These are phyloP conservation scores for Crossaster papposus DNA, from an alignment of 53 echinoderm and acorn worm species.

Conservation along the genomic window DNA sequence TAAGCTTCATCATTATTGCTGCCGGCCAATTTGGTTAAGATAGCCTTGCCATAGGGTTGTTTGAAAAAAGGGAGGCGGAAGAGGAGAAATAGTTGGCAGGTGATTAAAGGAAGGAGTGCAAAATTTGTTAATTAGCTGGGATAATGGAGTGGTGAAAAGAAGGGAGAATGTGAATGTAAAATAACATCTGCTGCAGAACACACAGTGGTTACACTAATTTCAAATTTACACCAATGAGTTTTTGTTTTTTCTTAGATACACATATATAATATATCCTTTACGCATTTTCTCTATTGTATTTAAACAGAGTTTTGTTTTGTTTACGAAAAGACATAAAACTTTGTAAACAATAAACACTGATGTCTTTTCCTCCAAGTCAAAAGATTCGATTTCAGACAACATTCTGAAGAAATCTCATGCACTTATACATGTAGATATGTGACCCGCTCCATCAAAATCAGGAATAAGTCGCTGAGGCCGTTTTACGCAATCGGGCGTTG, in stretches of 20 bases:
- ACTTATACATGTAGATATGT: no score
- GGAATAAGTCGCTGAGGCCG: no score
- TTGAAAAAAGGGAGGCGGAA: neutral
- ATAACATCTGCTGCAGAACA: neutral
- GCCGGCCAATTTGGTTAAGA: slow-evolving; percentile 3
- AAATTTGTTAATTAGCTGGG: slow-evolving; percentile 9
- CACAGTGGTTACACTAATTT: neutral
- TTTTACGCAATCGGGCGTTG: no score
- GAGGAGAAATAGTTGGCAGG: neutral
- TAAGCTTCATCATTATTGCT: neutral
- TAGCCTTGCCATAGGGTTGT: neutral
- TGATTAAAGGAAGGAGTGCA: neutral
- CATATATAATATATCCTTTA: neutral
- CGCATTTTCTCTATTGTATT: no score
- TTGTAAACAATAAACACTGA: no score
- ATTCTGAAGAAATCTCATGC: no score
- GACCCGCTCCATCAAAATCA: no score
- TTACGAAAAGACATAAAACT: no score
- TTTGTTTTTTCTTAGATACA: neutral
- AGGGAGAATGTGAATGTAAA: neutral
- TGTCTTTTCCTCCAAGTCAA: no score
- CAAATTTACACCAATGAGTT: neutral
- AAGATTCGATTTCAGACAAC: no score
- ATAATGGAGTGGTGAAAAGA: neutral
- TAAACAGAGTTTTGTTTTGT: no score